Base-by-base conservation (phyloP, 2,113 vertebrate species). In the Lucifuga dentata region DNA sequence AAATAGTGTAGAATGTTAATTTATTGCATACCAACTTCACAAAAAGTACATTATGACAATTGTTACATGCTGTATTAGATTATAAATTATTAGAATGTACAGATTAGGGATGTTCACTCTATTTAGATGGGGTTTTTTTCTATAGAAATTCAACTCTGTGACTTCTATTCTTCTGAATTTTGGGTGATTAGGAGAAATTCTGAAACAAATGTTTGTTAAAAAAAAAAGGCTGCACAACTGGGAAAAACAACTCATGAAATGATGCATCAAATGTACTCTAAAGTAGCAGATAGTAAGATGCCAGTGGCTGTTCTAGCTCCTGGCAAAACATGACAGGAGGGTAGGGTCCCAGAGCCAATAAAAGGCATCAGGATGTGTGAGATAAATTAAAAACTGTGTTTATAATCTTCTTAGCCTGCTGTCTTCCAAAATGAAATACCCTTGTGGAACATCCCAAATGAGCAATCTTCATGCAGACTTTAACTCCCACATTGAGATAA, bases 301-400 rank as follows among this genome's bases (percentile, higher is more conserved):
- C 77, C 83, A 91, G 81, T 88, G 79, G 77, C 17, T 65, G 57
- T 33, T 76, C 49, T 75, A 87, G 80, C 91, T 92, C 24, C 94
- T 95, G 94, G 80, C 61, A 91, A 84, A 86, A 80, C 86, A 79
- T 65, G 94, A 95, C 95, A 95, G 95, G 90, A 78, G 81, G 87
- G 89, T 86, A 78, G 81, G 87, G 89, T 86, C 81, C 84, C 73
- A 82, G 70, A 82, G 91, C 91, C 82, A 85, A 88, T 86, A 85
- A 86, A 84, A 61, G 67, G 64, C 74, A 82, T 85, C 91, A 88
- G 90, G 84, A 85, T 76, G 86, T 26, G 75, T 77, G 81, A 92
- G 91, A 93, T 94, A 92, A 95, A 93, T 69, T 79, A 83, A 92
- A 93, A 91, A 92, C 73, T 79, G 80, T 68, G 79, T 72, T 88